phyloP scores from a whole-genome alignment of 92 coral and sea anemone genomes.

The Pocillopora grandis region DNA sequence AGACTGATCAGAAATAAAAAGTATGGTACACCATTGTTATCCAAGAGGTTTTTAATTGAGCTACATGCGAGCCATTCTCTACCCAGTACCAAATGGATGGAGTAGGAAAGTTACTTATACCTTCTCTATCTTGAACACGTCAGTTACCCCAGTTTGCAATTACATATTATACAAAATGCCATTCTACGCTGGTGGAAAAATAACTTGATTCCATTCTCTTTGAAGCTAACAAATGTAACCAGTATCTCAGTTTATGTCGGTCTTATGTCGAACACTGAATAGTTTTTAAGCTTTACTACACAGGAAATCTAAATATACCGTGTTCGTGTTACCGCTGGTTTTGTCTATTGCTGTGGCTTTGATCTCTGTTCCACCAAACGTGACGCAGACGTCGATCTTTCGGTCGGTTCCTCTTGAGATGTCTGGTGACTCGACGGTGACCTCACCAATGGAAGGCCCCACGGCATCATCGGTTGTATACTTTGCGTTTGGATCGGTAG shows the following conservation, averaged over 20 bases:
- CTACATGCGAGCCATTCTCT: too few relatives aligned
- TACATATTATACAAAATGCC: too few relatives aligned
- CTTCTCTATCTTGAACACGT: too few relatives aligned
- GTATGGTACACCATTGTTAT: too few relatives aligned
- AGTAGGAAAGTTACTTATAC: too few relatives aligned
- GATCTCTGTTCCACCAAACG: slow-evolving; percentile 73
- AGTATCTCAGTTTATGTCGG: slow-evolving; percentile 7
- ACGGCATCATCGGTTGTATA: background rate
- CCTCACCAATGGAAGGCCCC: slow-evolving; percentile 31
- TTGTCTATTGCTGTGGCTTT: slow-evolving; percentile 47
- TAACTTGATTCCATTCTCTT: too few relatives aligned
- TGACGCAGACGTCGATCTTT: slow-evolving; percentile 43
- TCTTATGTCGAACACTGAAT: slow-evolving; percentile 22
- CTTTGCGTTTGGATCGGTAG: slow-evolving; percentile 3
- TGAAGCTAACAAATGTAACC: too few relatives aligned
- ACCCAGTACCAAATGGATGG: too few relatives aligned
- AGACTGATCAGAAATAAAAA: too few relatives aligned
- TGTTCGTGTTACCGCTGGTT: slow-evolving; percentile 9
- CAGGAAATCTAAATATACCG: slow-evolving; percentile 24
- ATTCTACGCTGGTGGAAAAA: too few relatives aligned
- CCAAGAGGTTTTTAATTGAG: too few relatives aligned
- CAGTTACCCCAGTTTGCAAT: too few relatives aligned
- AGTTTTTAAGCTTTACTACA: background rate
- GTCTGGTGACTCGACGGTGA: slow-evolving; percentile 51
- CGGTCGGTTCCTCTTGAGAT: slow-evolving; percentile 46